Base-by-base conservation (phyloP, 2,888 invertebrate genomes). In the Callyntrura guangdongensis region DNA sequence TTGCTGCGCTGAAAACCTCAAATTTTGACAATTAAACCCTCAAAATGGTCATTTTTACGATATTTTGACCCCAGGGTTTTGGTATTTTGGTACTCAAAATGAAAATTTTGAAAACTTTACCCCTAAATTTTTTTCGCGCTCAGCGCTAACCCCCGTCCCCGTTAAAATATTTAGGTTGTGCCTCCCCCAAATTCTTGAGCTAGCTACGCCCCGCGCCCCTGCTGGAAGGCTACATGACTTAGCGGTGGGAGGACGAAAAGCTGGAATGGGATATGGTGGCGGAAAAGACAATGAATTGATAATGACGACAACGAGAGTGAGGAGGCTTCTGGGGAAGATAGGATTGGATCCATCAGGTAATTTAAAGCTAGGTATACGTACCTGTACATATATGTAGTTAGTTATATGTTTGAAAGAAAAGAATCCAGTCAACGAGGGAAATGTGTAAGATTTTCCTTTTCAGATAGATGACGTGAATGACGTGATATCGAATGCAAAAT, bases 371-470 rank as follows among this genome's bases (percentile, higher is more conserved):
- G 9, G 14, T n/a, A 25, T 25, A 64, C 3, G 20, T 69, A 69
- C n/a, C 27, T 17, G 1, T 5, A 69, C 17, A 1, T 25, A 25
- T 17, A 11, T 25, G 27, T 27, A 25, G 1, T 22, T 5, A 36
- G 6, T 1, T 61, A 17, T 61, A 4, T 4, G 36, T n/a, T n/a
- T n/a, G n/a, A n/a, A 61, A 17, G 1, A 61, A 17, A 61, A 8
- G 17, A 25, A 17, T 79, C 20, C 5, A 59, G 27, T 22, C 11
- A 4, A 64, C 1, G 45, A 83, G 61, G 20, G 45, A 85, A 36
- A 69, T 67, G 72, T 27, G 56, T 53, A n/a, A 11, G 79, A 87
- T 81, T 81, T 87, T 87, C 87, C 87, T 87, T 81, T 87, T 87
- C 64, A 87, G 87, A 87, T 87, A 84, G 49, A 14, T 61, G 72